Evolutionary conservation across 2,797 vertebrate species (phyloP).

Genomic region (Glyptemys insculpta): DNA sequence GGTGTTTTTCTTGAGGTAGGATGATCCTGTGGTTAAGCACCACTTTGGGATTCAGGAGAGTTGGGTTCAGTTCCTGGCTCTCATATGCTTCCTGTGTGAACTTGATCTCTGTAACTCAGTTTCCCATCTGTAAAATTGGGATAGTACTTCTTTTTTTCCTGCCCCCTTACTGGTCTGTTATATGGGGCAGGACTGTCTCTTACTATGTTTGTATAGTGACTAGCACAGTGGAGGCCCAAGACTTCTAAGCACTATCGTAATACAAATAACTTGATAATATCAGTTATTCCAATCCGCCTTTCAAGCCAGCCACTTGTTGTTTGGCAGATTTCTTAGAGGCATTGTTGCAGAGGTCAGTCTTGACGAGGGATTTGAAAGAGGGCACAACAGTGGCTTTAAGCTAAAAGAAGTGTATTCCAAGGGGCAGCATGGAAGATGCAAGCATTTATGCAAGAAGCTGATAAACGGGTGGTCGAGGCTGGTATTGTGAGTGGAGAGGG

Average conservation of each 20-base stretch:
- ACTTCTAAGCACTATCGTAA: not conserved
- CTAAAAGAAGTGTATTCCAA: not conserved
- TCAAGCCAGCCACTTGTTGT: not conserved
- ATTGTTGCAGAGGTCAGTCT: rapidly evolving
- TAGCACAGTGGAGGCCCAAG: not conserved
- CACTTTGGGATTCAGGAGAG: not conserved
- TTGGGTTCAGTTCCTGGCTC: not conserved
- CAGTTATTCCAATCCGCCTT: not conserved
- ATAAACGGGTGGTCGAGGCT: not conserved
- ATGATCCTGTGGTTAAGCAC: not conserved
- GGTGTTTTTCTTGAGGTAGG: not conserved
- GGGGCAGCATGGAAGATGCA: not conserved
- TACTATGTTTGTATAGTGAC: not conserved
- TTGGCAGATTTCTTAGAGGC: not conserved
- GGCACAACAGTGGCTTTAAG: not conserved
- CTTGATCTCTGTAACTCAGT: not conserved
- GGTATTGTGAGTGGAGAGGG: not conserved
- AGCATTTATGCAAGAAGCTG: not conserved
- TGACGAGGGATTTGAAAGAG: not conserved
- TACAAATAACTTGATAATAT: not conserved
- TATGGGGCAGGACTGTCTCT: not conserved
- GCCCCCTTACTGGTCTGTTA: not conserved
- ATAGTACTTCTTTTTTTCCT: not conserved
- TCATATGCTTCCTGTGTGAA: not conserved
- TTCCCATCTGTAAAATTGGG: not conserved